phyloP scores from a whole-genome alignment of 2,113 vertebrate species.

The Microcebus murinus region DNA sequence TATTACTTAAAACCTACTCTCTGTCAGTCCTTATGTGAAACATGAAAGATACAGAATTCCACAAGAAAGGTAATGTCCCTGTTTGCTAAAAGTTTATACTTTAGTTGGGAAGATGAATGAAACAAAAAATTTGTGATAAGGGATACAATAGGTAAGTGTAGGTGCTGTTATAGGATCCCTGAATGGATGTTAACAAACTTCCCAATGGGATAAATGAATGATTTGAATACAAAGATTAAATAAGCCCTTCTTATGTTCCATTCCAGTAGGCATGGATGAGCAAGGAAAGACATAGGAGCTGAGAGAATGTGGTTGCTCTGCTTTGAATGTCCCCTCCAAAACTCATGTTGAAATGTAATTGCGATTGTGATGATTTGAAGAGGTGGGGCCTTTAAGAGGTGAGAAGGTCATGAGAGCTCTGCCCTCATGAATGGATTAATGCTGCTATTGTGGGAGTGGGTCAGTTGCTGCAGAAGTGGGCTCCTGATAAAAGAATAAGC shows the following conservation, averaged over 20 bases:
- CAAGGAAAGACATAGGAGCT: not conserved
- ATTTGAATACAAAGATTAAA: not conserved
- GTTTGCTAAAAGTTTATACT: not conserved
- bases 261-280: not conserved
- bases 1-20: not conserved
- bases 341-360: not conserved
- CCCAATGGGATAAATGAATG: not conserved
- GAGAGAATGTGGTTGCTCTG: not conserved
- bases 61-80: not conserved
- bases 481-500: not conserved
- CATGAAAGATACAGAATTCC: not conserved
- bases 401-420: not conserved
- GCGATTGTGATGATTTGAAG: not conserved
- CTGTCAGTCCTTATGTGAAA: not conserved
- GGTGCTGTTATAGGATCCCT: not conserved
- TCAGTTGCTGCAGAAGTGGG: not conserved
- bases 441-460: not conserved
- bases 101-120: not conserved
- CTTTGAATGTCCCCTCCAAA: not conserved
- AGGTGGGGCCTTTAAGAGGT: not conserved
- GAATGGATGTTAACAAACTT: not conserved
- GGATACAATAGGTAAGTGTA: not conserved
- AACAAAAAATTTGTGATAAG: not conserved
- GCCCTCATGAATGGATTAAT: not conserved
- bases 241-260: not conserved